Evolutionary conservation across 2,113 vertebrate species (phyloP), one percentile per base, ranked within the genome.

Genomic region (Hippocampus comes): DNA sequence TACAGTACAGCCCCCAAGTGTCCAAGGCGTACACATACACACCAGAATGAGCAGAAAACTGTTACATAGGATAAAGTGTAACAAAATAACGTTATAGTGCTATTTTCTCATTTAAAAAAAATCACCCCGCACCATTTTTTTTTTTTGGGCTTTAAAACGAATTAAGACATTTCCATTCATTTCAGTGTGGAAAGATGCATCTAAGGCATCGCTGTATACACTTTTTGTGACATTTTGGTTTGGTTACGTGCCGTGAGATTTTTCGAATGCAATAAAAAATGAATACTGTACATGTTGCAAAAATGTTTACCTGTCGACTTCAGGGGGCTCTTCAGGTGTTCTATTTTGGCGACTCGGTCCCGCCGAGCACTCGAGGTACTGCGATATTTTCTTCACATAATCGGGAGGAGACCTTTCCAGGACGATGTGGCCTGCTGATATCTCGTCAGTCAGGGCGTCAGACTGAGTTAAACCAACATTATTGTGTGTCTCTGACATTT

Each of bases 231-330:
- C 6, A 14, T 34, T 34, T 34, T 34, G 30, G 12, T 38, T 9
- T 3, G 27, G 0, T 18, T 34, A 34, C n/a, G 9, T 55, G 51
- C 3, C 20, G 3, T n/a, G 8, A 8, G 20, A n/a, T n/a, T 9
- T 9, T 55, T n/a, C 20, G 2, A 55, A 55, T 55, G 21, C 9
- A 55, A 2, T 3, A 30, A 30, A 30, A 30, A 30, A n/a, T 15
- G 15, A n/a, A 1, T 55, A n/a, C 25, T 25, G 25, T 25, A 25
- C 5, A 57, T 25, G 23, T 57, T 9, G 23, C 2, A 5, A 25
- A 10, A 15, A 14, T 11, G 12, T 27, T 59, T 23, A 91, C 91
- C 88, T 86, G 12, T 88, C 85, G 17, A 23, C 75, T 9, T 51
- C 72, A 48, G 2, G 9, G 9, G 56, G 20, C 4, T n/a, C 56